Evolutionary conservation across 1,140 invertebrate genomes (phyloP).

Genomic region (Luehdorfia chinensis): DNA sequence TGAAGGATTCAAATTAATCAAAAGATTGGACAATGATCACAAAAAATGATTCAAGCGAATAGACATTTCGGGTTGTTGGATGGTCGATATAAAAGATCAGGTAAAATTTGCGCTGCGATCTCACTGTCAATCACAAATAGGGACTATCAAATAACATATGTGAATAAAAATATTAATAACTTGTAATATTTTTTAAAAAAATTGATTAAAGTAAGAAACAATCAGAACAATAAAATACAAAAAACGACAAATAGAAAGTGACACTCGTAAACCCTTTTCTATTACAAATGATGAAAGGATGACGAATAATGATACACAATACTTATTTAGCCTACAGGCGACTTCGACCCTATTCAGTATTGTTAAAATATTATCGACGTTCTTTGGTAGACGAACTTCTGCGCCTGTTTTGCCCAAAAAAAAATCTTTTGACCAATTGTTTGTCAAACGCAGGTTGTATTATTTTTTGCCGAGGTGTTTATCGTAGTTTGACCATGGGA

Average conservation of each 20-base stretch:
- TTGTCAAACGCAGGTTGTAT: constrained; percentile 56
- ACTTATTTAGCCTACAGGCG: constrained; percentile 63
- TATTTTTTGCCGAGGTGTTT: constrained; percentile 69
- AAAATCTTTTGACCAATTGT: constrained; percentile 72
- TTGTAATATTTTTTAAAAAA: constrained; percentile 2
- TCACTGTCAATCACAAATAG: constrained; percentile 51
- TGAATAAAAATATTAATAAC: too few relatives aligned
- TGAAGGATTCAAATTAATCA: constrained; percentile 54
- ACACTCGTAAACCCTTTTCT: constrained; percentile 70
- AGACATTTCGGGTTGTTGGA: constrained; percentile 42
- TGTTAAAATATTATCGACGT: constrained; percentile 56
- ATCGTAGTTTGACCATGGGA: constrained; percentile 72
- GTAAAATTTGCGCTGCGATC: constrained; percentile 63
- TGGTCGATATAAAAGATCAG: constrained; percentile 54
- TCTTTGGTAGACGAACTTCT: constrained; percentile 55
- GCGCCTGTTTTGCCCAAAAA: constrained; percentile 59
- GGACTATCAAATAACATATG: constrained; percentile 13
- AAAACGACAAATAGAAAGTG: constrained; percentile 52
- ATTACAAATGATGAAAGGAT: constrained; percentile 68
- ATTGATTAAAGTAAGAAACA: neutral
- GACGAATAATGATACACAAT: constrained; percentile 66
- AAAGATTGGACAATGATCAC: constrained; percentile 75
- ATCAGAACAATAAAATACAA: constrained; percentile 18
- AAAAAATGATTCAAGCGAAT: constrained; percentile 37
- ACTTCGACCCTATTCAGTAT: constrained; percentile 55